Evolutionary conservation across 2,888 invertebrate genomes (phyloP).

Genomic region (Eustalomyia histrio): DNA sequence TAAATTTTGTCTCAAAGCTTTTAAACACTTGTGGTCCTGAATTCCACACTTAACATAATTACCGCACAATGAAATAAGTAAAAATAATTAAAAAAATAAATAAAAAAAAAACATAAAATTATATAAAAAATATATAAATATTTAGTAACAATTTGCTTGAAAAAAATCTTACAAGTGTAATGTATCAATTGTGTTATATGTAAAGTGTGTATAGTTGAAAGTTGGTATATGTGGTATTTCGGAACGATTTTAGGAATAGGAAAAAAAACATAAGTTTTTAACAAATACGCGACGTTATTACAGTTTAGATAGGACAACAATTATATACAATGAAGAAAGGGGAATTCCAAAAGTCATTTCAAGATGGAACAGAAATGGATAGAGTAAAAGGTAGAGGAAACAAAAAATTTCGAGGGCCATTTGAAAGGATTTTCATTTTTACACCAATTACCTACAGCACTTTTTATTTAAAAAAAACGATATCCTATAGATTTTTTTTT

Average conservation of each 20-base stretch:
- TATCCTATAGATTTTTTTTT: not conserved
- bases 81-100: not conserved
- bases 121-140: constrained; percentile 14
- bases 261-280: not conserved
- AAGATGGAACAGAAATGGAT: constrained; percentile 8
- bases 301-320: constrained; percentile 1
- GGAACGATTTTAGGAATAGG: constrained; percentile 8
- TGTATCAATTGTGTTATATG: constrained; percentile 2
- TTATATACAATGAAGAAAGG: constrained; percentile 2
- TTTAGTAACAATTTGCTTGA: no score
- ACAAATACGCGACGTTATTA: not conserved
- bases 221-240: not conserved
- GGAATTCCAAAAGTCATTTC: constrained; percentile 13
- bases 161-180: not conserved
- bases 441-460: constrained; percentile 68
- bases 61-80: not conserved
- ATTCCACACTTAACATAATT: not conserved
- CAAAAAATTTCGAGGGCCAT: constrained; percentile 39
- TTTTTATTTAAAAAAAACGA: constrained; percentile 9
- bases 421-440: constrained; percentile 48
- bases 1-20: no score
- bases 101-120: not conserved
- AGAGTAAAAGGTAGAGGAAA: constrained; percentile 31
- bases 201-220: constrained; percentile 21
- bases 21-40: not conserved